Conservation (phyloP, 2,888 invertebrate genomes). For the Leucoma salicis region DNA sequence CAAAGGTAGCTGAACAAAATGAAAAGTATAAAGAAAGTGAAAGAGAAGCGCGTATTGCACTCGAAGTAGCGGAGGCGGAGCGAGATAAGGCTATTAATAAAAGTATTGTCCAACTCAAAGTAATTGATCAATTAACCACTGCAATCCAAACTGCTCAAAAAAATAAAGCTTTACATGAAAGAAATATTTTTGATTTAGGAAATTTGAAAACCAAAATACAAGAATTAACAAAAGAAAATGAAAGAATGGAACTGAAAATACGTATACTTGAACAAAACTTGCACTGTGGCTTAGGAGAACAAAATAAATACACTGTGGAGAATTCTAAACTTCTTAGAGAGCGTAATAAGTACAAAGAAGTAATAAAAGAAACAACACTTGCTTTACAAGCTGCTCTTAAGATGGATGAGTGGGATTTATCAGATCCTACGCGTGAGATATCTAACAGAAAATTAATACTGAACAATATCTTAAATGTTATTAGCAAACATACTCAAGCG, state of each 20-base stretch:
- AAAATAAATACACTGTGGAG: slow-evolving; percentile 69
- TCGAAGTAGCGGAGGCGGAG: slow-evolving; percentile 82
- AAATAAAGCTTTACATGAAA: slow-evolving; percentile 68
- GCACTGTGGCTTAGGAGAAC: slow-evolving; percentile 72
- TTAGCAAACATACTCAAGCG: slow-evolving; percentile 63
- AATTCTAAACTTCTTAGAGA: slow-evolving; percentile 76
- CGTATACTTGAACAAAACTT: slow-evolving; percentile 81
- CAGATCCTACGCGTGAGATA: slow-evolving; percentile 62
- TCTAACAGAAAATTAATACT: slow-evolving; percentile 74
- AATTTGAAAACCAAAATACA: slow-evolving; percentile 57
- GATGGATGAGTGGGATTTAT: slow-evolving; percentile 65
- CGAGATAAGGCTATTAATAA: slow-evolving; percentile 84
- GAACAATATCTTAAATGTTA: slow-evolving; percentile 78
- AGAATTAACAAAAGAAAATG: slow-evolving; percentile 65
- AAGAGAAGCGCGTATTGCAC: slow-evolving; percentile 76
- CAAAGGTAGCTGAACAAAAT: slow-evolving; percentile 84
- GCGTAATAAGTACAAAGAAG: slow-evolving; percentile 76
- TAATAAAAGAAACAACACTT: slow-evolving; percentile 83
- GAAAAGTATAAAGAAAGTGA: slow-evolving; percentile 83
- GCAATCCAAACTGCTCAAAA: slow-evolving; percentile 81
- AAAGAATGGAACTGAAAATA: slow-evolving; percentile 66
- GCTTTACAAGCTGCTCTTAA: slow-evolving; percentile 83
- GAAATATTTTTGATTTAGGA: slow-evolving; percentile 63
- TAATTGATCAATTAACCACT: slow-evolving; percentile 83
- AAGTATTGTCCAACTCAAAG: slow-evolving; percentile 83